Evolutionary conservation across 2,113 vertebrate species (phyloP).

Genomic region (Myrmecobius fasciatus): DNA sequence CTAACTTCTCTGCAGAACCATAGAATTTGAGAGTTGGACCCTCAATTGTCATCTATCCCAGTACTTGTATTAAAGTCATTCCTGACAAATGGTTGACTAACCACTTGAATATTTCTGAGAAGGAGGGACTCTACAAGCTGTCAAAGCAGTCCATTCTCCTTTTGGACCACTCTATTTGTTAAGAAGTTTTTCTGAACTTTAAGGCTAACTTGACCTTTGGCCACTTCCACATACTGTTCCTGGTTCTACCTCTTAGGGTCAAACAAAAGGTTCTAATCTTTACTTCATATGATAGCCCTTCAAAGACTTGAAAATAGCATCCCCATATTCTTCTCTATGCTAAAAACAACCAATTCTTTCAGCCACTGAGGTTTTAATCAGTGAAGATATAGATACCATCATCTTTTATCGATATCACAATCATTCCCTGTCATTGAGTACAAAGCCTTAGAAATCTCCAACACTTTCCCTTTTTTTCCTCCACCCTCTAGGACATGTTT

Average conservation of each 20-base stretch:
- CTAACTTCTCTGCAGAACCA: neutral
- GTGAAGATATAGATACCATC: neutral
- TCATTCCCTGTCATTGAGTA: neutral
- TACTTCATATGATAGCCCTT: neutral
- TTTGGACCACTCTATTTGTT: neutral
- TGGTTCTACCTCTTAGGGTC: neutral
- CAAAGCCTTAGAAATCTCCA: neutral
- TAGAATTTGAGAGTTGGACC: neutral
- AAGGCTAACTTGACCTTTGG: neutral
- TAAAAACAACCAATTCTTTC: neutral
- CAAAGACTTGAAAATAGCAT: neutral
- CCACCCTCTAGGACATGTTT: neutral
- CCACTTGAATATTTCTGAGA: neutral
- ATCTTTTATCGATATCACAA: neutral
- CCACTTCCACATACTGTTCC: neutral
- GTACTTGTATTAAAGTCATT: neutral
- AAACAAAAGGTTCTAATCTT: neutral
- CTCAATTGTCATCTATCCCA: neutral
- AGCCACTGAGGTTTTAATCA: neutral
- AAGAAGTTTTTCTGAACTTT: neutral
- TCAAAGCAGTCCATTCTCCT: neutral
- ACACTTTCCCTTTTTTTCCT: neutral
- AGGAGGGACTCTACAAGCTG: neutral
- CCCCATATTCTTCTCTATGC: neutral
- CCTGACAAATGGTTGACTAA: neutral